Conservation (phyloP, 1,140 invertebrate genomes). For the Pogonomyrmex californicus region DNA sequence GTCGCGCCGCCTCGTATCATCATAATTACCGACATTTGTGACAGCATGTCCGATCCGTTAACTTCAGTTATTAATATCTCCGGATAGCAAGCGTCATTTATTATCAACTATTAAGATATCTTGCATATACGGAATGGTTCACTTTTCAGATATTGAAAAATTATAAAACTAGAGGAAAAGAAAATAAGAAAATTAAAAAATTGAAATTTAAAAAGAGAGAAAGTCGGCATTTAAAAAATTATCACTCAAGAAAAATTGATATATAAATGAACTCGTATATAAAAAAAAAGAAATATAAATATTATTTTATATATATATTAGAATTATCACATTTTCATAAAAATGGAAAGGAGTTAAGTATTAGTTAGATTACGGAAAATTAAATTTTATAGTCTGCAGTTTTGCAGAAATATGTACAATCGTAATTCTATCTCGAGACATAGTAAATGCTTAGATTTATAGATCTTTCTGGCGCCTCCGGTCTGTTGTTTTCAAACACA, state of each 20-base stretch:
- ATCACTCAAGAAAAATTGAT: background rate
- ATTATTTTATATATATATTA: background rate
- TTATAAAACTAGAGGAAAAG: background rate
- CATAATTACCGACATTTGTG: background rate
- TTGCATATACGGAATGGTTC: background rate
- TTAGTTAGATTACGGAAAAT: background rate
- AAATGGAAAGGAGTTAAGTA: background rate
- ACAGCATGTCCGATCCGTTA: slow-evolving; percentile 1
- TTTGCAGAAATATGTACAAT: slow-evolving; percentile 21
- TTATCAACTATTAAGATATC: background rate
- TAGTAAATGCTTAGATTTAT: slow-evolving; percentile 27
- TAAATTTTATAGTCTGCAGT: background rate
- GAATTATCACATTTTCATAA: background rate
- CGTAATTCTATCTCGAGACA: background rate
- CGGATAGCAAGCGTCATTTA: background rate
- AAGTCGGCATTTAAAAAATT: slow-evolving; percentile 13
- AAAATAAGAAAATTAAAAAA: background rate
- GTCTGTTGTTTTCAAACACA: slow-evolving; percentile 1
- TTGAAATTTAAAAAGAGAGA: background rate
- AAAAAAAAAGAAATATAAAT: background rate
- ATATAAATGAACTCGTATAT: background rate
- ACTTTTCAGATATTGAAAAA: background rate
- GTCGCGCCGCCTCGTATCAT: background rate
- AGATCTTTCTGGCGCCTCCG: slow-evolving; percentile 30
- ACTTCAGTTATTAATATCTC: slow-evolving; percentile 11